phyloP scores from a whole-genome alignment of 2,113 vertebrate genomes.

The Gobiocypris rarus region DNA sequence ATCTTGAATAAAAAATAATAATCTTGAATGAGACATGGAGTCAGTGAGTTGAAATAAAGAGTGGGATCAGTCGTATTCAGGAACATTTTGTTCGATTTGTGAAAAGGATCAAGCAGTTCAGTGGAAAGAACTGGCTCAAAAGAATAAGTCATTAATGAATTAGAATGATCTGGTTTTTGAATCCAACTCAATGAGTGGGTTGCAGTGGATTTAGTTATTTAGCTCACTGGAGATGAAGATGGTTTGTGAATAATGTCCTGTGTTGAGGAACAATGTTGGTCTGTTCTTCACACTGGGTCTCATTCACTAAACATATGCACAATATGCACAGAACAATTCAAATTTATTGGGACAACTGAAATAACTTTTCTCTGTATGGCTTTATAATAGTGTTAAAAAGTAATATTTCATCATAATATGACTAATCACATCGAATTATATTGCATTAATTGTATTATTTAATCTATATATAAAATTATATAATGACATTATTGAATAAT shows the following conservation, averaged over 20 bases:
- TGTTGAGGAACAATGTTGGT: neutral
- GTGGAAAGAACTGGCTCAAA: neutral
- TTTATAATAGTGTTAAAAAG: too few relatives aligned
- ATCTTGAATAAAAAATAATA: too few relatives aligned
- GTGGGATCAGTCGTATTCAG: neutral
- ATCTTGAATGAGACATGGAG: too few relatives aligned
- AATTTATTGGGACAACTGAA: too few relatives aligned
- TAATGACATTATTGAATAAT: too few relatives aligned
- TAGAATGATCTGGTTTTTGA: neutral
- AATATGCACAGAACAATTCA: too few relatives aligned
- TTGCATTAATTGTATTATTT: too few relatives aligned
- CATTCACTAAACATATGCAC: too few relatives aligned
- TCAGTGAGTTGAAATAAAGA: neutral
- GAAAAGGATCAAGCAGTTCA: neutral
- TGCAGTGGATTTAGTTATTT: neutral
- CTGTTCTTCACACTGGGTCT: neutral
- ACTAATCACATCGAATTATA: too few relatives aligned
- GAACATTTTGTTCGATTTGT: neutral
- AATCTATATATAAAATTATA: too few relatives aligned
- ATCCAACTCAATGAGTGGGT: neutral
- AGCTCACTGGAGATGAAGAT: neutral
- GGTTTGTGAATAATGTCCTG: neutral
- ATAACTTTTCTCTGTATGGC: too few relatives aligned
- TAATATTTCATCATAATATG: too few relatives aligned
- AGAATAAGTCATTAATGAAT: neutral